Conservation (phyloP, 30 jellyfish, hydroid and myxozoan species). For the Nemopilema nomurai region DNA sequence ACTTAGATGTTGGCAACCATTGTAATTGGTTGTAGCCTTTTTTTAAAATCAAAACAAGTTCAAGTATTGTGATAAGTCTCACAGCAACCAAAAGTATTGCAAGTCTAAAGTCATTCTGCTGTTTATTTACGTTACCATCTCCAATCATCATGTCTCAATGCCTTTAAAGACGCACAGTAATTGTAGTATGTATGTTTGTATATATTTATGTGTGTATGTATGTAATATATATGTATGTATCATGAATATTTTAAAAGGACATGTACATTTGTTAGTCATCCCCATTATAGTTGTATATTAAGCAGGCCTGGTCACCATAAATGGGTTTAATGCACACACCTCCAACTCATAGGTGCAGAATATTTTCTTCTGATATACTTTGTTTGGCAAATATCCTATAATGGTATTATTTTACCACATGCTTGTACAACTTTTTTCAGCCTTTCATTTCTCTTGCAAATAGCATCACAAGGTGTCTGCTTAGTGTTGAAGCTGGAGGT, state of each 20-base stretch:
- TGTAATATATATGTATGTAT: background rate
- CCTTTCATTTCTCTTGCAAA: background rate
- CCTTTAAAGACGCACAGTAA: background rate
- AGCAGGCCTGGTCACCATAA: background rate
- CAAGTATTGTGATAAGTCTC: background rate
- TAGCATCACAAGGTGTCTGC: background rate
- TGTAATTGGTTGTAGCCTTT: background rate
- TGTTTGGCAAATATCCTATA: background rate
- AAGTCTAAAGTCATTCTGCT: background rate
- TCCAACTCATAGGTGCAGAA: background rate
- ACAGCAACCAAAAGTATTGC: background rate
- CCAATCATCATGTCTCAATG: background rate
- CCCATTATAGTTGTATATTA: no score
- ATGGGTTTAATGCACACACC: background rate
- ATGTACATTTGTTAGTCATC: background rate
- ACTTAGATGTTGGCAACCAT: background rate
- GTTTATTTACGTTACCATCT: background rate
- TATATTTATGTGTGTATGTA: background rate
- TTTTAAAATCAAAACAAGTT: background rate
- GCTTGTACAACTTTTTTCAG: background rate
- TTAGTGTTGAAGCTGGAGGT: background rate
- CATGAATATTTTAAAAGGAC: background rate
- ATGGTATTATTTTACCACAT: background rate
- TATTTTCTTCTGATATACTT: background rate
- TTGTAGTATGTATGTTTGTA: background rate